Evolutionary conservation across 2,888 invertebrate species (phyloP).

Genomic region (Chironomus riparius): DNA sequence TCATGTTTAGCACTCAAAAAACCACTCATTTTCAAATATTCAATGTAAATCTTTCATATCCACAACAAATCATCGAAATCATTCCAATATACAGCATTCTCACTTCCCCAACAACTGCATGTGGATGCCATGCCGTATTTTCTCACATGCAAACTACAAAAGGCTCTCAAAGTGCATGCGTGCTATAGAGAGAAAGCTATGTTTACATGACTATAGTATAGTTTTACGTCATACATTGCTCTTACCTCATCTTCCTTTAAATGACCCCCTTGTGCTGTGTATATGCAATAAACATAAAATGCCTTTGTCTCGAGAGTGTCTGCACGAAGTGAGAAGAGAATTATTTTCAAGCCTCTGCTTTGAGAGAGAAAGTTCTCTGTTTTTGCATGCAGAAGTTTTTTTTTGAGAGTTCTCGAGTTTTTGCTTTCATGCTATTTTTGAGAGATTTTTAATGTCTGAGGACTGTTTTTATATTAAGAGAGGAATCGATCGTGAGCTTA

Average conservation of each 20-base stretch:
- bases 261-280: neutral
- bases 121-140: neutral
- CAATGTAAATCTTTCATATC: too few species aligned
- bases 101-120: neutral
- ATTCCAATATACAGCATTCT: neutral
- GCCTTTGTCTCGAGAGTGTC: neutral
- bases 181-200: neutral
- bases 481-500: too few species aligned
- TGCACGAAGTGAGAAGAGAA: neutral
- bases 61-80: too few species aligned
- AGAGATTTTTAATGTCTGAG: too few species aligned
- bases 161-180: neutral
- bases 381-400: too few species aligned
- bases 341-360: neutral
- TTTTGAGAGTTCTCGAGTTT: too few species aligned
- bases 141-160: neutral
- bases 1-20: too few species aligned
- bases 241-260: neutral
- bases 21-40: too few species aligned
- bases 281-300: neutral
- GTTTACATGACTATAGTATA: neutral
- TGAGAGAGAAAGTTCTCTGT: too few species aligned
- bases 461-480: too few species aligned
- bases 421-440: too few species aligned
- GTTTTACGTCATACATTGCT: neutral